A percentile compares a stretch with the other conserved stretches of the same genome.
phyloP scores from a whole-genome alignment of 2,797 vertebrate genomes.

The Intellagama lesueurii region DNA sequence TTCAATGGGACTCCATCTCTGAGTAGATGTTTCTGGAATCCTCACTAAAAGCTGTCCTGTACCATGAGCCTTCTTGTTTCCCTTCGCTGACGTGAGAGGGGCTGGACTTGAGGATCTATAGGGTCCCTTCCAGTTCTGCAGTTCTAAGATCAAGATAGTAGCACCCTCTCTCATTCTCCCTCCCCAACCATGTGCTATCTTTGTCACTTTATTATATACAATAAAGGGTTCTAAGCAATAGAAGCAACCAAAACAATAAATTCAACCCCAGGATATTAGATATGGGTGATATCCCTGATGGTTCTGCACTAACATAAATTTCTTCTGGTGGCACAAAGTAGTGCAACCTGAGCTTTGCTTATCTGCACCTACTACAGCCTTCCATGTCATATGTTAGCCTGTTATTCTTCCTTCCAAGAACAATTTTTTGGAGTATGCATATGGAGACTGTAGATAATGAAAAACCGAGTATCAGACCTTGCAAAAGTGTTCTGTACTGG shows the following conservation, averaged over 20 bases:
- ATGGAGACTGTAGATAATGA: neutral
- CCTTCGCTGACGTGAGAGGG: no score
- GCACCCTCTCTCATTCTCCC: no score
- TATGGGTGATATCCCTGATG: neutral
- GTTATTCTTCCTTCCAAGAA: neutral
- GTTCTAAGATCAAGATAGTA: no score
- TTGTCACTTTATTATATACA: no score
- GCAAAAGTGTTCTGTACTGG: neutral
- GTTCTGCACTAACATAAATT: neutral
- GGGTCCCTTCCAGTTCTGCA: no score
- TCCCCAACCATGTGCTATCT: no score
- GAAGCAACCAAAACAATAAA: neutral
- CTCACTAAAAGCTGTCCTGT: no score
- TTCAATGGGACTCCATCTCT: no score
- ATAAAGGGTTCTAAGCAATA: neutral
- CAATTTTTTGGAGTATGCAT: neutral
- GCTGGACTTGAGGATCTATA: no score
- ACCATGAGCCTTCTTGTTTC: no score
- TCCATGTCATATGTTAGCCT: neutral
- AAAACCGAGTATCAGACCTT: neutral
- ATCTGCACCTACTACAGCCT: neutral
- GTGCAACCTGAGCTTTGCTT: neutral
- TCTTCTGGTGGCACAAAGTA: neutral
- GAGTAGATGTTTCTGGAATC: no score
- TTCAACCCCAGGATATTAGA: neutral